Percentiles rank a stretch among this genome's conserved stretches.
phyloP scores from a whole-genome alignment of 2,113 vertebrate genomes.

The Balaeniceps rex region DNA sequence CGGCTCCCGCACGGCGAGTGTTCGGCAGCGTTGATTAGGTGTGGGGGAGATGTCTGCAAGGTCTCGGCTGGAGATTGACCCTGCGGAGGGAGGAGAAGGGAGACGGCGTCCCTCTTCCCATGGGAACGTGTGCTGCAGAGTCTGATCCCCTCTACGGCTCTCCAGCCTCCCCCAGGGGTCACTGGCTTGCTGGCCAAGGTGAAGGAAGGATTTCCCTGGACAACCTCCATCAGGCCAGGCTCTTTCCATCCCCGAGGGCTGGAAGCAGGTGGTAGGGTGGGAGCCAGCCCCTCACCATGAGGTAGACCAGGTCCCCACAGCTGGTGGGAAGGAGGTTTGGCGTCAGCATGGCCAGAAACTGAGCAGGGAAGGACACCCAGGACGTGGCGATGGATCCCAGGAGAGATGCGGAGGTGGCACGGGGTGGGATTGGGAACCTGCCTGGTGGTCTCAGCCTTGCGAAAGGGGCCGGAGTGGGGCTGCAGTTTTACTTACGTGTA shows the following conservation, averaged over 20 bases:
- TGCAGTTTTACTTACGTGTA: background rate
- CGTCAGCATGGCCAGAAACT: background rate
- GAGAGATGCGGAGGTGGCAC: background rate
- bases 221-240: background rate
- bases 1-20: background rate
- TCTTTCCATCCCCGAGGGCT: background rate
- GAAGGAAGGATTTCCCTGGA: background rate
- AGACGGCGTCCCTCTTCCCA: background rate
- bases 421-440: background rate
- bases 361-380: background rate
- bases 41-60: slow-evolving; percentile 1
- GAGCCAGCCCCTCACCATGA: background rate
- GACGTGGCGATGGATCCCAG: rapidly evolving
- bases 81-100: background rate
- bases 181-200: background rate
- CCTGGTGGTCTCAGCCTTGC: background rate
- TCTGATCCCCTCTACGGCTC: rapidly evolving
- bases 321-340: background rate
- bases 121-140: background rate
- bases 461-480: background rate
- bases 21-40: background rate
- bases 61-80: background rate
- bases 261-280: background rate
- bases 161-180: background rate
- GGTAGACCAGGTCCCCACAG: background rate